Percentiles rank a stretch among this genome's conserved stretches.
Evolutionary conservation across 1,140 invertebrate species (phyloP).

Genomic region (Phthorimaea operculella): DNA sequence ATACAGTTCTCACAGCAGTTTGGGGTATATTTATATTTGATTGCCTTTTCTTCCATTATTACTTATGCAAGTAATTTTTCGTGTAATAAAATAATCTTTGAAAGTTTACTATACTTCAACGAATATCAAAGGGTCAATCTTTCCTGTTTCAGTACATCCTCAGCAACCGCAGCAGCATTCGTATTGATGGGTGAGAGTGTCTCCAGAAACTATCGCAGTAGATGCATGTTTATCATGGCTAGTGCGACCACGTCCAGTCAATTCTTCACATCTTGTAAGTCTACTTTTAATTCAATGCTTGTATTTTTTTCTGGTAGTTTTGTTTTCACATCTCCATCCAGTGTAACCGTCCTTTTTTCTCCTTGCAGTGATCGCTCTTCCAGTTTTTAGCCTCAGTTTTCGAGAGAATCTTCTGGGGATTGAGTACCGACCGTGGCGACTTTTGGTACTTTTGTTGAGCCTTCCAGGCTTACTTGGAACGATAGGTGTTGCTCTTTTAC

Average conservation of each 20-base stretch:
- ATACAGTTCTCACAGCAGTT: too few species aligned
- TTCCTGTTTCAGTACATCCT: slow-evolving; percentile 33
- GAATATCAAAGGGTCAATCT: too few species aligned
- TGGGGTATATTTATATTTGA: too few species aligned
- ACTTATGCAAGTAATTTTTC: too few species aligned
- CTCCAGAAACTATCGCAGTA: slow-evolving; percentile 29
- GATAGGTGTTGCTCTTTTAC: slow-evolving; percentile 67
- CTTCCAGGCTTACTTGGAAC: slow-evolving; percentile 71
- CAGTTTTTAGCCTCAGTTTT: slow-evolving; percentile 35
- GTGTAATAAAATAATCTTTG: too few species aligned
- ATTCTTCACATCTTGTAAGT: slow-evolving; percentile 39
- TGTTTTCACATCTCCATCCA: not conserved
- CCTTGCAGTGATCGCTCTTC: slow-evolving; percentile 38
- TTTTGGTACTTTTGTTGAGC: slow-evolving; percentile 73
- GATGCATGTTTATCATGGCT: slow-evolving; percentile 49
- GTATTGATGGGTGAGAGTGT: slow-evolving; percentile 46
- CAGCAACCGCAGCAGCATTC: slow-evolving; percentile 49
- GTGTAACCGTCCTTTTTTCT: slow-evolving; percentile 3
- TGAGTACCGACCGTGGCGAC: slow-evolving; percentile 73
- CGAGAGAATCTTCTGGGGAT: slow-evolving; percentile 36
- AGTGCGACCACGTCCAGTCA: slow-evolving; percentile 45
- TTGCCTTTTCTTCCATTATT: too few species aligned
- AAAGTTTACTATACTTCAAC: too few species aligned
- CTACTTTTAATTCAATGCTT: not conserved
- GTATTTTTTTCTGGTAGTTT: not conserved